Base-by-base conservation (phyloP, 2,888 invertebrate genomes). In the Meiosimyza platycephala region DNA sequence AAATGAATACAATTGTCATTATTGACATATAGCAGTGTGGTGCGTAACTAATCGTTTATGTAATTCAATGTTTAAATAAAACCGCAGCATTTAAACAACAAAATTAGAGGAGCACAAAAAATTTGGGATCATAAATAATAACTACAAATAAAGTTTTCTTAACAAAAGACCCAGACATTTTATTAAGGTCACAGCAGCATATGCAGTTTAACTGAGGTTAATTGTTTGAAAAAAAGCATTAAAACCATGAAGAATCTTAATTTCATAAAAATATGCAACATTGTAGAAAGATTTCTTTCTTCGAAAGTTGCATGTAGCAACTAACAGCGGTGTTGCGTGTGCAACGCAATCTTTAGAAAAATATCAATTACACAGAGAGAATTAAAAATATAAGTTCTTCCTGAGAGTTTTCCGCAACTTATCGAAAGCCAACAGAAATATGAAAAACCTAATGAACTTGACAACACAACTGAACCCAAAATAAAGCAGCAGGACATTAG, bases 61-160 rank as follows among this genome's bases (percentile, higher is more conserved):
- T 6, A 62, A 62, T 62, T 40, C 9, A 40, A 40, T 62, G 47
- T 62, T 62, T 13, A 62, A 62, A 62, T 62, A 62, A n/a, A 62
- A 62, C 60, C 47, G 33, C 60, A 62, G 60, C 6, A 40, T 7
- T 40, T 40, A 62, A 62, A 40, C 60, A 62, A 40, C n/a, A 33
- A 15, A 15, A 62, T 9, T 40, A 9, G 40, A 40, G 40, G 40
- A 40, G 40, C 6, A 40, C 40, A 40, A 7, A 40, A n/a, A 40
- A 40, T 40, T 40, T 40, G 9, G 40, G 40, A 40, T 2, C 40
- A 13, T 33, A 62, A 62, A 62, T 33, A 47, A 33, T 13, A 13
- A n/a, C 60, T 40, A 40, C 9, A 40, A 9, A 15, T 33, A 11
- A 40, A 47, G 16, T 15, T 3, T 13, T 47, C 60, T 33, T 62